Percentiles rank a stretch among this genome's conserved stretches.
Conservation (phyloP, 2,113 vertebrate genomes). For the Pelmatolapia mariae region DNA sequence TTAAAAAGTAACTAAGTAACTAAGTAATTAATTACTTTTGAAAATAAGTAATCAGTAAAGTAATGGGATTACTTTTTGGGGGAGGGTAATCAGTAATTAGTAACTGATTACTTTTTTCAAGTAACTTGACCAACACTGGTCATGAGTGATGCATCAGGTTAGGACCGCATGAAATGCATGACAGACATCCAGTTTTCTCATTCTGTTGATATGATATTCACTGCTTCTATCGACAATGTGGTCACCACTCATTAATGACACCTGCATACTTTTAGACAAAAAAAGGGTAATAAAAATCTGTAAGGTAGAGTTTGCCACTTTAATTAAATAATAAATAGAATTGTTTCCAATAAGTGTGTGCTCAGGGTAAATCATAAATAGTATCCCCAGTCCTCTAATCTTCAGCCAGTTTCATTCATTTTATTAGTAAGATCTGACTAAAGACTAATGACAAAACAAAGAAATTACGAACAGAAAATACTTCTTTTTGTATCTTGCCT, state of each 20-base stretch:
- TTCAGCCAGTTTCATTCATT: not conserved
- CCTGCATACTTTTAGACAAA: not conserved
- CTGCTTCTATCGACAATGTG: not conserved
- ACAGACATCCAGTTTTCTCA: not conserved
- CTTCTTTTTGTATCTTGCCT: not conserved
- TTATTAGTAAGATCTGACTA: not conserved
- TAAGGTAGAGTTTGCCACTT: not conserved
- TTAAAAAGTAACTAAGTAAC: too few species aligned
- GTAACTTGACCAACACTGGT: too few species aligned
- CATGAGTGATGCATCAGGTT: not conserved
- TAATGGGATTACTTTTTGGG: too few species aligned
- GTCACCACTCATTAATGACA: not conserved
- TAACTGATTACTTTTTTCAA: too few species aligned
- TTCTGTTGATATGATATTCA: not conserved
- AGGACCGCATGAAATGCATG: accelerated
- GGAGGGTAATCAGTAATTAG: too few species aligned
- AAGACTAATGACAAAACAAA: not conserved
- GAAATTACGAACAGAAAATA: not conserved
- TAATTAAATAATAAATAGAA: not conserved
- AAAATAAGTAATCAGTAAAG: too few species aligned
- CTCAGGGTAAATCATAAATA: not conserved
- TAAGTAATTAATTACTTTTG: too few species aligned
- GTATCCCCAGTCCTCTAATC: not conserved
- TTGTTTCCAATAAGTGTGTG: not conserved
- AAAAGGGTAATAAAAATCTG: not conserved